Base-by-base conservation (phyloP, 2,888 invertebrate genomes). In the Elysia crispata region DNA sequence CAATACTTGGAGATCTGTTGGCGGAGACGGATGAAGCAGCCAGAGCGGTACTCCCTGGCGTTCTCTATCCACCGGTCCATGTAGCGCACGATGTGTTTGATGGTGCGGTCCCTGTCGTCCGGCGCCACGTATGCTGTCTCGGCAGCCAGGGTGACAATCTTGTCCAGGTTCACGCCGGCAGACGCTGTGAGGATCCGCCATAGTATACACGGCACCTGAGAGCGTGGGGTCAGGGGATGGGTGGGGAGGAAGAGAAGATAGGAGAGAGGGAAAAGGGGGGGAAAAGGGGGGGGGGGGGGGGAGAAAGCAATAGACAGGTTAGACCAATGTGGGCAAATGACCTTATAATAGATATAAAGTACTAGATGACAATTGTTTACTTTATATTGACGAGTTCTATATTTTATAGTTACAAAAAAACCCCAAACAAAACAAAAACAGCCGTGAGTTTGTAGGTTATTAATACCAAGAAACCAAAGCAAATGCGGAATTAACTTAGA, bases 1-100 rank as follows among this genome's bases (percentile, higher is more conserved):
- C 91, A 91, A 80, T 90, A 89, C 81, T 90, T 90, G 77, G 92
- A 91, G 72, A 92, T 87, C 83, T 90, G 89, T 83, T 91, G 91
- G 23, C 91, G 89, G 72, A 91, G 85, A 72, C 90, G 87, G 75
- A 91, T 89, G 78, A 91, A 90, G 81, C 91, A 91, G 20, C 91
- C 91, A 1, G 90, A 89, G 28, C 92, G 84, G 82, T 93, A 91
- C 84, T 92, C 92, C 20, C 91, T 87, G 80, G 92, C 92, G 77
- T 92, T 91, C 83, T 91, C 89, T 75, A 93, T 88, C 86, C 92
- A 92, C 75, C 93, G 90, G 85, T 92, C 91, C 89, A 93, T 92
- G 86, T 93, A 93, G 49, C 92, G 90, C 15, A 92, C 92, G 50
- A 93, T 92, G 82, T 92, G 91, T 77, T 91, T 89, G 31, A 92